Evolutionary conservation across 2,797 vertebrate species (phyloP).

Genomic region (Ficedula albicollis): DNA sequence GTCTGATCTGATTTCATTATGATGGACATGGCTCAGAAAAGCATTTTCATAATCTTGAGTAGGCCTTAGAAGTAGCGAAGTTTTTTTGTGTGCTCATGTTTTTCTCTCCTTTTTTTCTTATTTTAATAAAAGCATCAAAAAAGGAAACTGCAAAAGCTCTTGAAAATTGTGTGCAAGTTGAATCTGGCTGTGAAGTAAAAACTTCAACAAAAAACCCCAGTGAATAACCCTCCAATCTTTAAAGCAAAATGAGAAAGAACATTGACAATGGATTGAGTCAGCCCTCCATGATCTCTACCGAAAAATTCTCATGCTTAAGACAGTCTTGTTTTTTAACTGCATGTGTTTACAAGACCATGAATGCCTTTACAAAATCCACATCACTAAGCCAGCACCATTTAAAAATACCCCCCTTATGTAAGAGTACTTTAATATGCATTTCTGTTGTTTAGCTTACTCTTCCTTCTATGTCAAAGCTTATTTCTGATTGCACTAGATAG

Average conservation of each 20-base stretch:
- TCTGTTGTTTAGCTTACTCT: background rate
- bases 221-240: background rate
- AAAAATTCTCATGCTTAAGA: background rate
- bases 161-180: background rate
- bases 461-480: background rate
- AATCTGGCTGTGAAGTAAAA: background rate
- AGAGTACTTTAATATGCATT: background rate
- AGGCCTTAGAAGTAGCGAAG: background rate
- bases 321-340: background rate
- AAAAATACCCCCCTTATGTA: slow-evolving; percentile 30
- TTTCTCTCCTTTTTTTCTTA: background rate
- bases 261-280: background rate
- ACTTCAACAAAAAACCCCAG: background rate
- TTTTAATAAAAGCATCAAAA: background rate
- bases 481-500: background rate
- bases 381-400: background rate
- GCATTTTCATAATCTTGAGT: background rate
- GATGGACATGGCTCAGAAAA: background rate
- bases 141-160: background rate
- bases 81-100: background rate
- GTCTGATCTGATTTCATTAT: background rate
- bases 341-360: background rate
- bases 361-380: background rate
- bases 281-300: background rate
- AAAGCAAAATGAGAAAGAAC: background rate